phyloP scores from a whole-genome alignment of 2,888 invertebrate species.

The Leptarthrus brevirostris region DNA sequence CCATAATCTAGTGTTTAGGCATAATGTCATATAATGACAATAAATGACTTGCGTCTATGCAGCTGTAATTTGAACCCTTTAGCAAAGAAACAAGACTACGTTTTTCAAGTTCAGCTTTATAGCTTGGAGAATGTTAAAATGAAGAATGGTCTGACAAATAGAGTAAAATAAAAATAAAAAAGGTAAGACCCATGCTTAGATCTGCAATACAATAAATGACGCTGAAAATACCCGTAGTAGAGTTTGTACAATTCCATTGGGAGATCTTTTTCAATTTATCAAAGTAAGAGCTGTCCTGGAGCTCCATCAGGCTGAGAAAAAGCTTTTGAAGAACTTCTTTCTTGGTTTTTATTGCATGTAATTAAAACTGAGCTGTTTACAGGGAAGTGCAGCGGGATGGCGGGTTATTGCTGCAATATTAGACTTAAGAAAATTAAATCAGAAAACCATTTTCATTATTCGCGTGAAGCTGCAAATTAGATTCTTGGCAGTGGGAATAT shows the following conservation, averaged over 20 bases:
- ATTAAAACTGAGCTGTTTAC: too few relatives aligned
- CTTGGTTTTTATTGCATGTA: too few relatives aligned
- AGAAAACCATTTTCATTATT: conserved; percentile 29
- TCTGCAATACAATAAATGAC: conserved; percentile 28
- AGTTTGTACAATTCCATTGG: conserved; percentile 14
- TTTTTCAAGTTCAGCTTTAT: too few relatives aligned
- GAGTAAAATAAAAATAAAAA: conserved; percentile 19
- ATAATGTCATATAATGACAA: conserved; percentile 57
- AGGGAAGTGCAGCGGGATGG: neutral
- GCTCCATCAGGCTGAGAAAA: too few relatives aligned
- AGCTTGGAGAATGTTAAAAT: neutral
- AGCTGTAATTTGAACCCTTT: conserved; percentile 32
- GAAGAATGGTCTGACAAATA: conserved; percentile 27
- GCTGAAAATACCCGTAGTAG: neutral
- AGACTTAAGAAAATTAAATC: conserved; percentile 21
- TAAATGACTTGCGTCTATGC: conserved; percentile 55
- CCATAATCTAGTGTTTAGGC: conserved; percentile 55
- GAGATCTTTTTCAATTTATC: conserved; percentile 17
- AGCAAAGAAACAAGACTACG: too few relatives aligned
- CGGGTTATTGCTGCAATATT: conserved; percentile 13
- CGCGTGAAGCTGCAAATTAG: conserved; percentile 41
- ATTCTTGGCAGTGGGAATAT: conserved; percentile 1
- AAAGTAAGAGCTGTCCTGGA: neutral
- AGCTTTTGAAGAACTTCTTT: too few relatives aligned
- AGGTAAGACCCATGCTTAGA: neutral